phyloP scores from a whole-genome alignment of 2,113 vertebrate genomes.

The Rattus rattus region DNA sequence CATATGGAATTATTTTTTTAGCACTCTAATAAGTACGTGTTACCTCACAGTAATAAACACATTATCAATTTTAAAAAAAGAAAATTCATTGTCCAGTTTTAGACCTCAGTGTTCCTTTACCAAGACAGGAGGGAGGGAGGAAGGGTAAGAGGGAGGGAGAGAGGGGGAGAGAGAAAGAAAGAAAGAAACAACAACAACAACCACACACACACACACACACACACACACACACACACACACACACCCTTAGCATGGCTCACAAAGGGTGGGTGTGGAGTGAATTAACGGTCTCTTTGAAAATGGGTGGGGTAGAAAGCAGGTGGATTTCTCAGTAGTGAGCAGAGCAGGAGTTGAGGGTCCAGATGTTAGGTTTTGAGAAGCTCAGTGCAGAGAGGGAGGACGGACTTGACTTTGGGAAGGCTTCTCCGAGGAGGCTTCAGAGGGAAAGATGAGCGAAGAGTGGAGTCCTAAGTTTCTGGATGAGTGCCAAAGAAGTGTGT shows the following conservation, averaged over 20 bases:
- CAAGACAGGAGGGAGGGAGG: background rate
- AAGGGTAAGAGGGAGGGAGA: background rate
- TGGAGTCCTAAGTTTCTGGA: background rate
- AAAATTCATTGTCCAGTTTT: background rate
- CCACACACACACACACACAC: background rate
- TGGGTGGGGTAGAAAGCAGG: background rate
- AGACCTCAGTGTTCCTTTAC: constrained; percentile 13
- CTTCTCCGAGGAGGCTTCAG: background rate
- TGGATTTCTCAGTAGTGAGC: background rate
- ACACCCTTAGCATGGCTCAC: background rate
- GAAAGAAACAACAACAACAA: too few relatives aligned
- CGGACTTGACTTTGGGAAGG: background rate
- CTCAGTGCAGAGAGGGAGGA: background rate
- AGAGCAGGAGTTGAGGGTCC: background rate
- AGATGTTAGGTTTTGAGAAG: background rate
- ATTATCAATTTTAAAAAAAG: background rate
- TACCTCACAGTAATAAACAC: background rate
- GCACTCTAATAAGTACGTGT: background rate
- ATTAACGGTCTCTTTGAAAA: background rate
- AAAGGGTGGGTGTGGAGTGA: background rate
- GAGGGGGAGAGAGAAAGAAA: background rate
- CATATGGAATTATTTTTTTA: background rate
- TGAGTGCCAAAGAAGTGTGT: background rate
- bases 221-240: too few relatives aligned
- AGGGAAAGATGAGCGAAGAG: background rate